phyloP scores from a whole-genome alignment of 2,888 invertebrate genomes.

The Caenorhabditis sp. region DNA sequence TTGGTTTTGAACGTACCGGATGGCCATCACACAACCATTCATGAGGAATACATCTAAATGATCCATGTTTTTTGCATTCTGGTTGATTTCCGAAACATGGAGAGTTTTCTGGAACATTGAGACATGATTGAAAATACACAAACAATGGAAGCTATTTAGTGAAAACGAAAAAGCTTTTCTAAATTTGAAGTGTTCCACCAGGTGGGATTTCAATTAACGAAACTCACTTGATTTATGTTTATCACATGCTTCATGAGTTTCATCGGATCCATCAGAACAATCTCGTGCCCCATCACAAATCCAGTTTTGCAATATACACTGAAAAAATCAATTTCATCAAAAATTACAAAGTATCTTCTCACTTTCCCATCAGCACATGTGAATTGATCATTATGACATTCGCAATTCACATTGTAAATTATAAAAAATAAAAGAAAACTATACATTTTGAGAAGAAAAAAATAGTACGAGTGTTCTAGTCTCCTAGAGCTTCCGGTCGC shows the following conservation, averaged over 20 bases:
- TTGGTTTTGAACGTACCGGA: constrained; percentile 21
- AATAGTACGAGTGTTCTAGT: neutral
- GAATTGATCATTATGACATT: constrained; percentile 18
- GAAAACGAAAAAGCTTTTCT: too few relatives aligned
- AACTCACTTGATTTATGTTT: constrained; percentile 21
- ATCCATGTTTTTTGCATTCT: constrained; percentile 43
- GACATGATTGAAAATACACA: too few relatives aligned
- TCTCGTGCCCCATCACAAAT: constrained; percentile 48
- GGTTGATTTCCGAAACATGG: constrained; percentile 47
- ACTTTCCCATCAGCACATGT: constrained; percentile 29
- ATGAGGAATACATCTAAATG: constrained; percentile 42
- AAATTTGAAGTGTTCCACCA: too few relatives aligned
- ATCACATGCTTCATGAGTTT: constrained; percentile 39
- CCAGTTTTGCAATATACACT: constrained; percentile 43
- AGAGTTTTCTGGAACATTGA: constrained; percentile 38
- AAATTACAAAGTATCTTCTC: constrained; percentile 3
- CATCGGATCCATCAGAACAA: constrained; percentile 42
- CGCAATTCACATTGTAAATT: constrained; percentile 7
- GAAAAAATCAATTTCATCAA: neutral
- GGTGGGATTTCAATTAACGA: too few relatives aligned
- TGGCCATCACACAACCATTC: constrained; percentile 53
- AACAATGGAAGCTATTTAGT: too few relatives aligned
- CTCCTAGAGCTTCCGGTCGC: neutral
- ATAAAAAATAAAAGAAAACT: neutral
- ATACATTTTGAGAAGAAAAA: neutral